Conservation (phyloP, 2,113 vertebrate genomes). For the Syngnathoides biaculeatus region DNA sequence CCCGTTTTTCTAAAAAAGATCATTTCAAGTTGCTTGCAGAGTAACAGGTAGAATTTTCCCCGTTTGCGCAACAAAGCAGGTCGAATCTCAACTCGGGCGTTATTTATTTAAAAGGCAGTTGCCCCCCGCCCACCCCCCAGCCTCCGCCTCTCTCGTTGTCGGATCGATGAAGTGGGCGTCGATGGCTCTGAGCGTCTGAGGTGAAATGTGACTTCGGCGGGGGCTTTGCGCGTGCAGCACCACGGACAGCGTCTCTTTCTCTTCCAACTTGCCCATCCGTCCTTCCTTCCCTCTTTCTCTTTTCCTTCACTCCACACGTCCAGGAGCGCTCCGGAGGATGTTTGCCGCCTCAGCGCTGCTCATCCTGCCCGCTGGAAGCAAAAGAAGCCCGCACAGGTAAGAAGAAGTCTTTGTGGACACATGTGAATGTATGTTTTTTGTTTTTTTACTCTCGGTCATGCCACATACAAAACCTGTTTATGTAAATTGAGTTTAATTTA, state of each 20-base stretch:
- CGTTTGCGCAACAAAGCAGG: not conserved
- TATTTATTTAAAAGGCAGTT: not conserved
- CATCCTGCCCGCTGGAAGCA: constrained; percentile 30
- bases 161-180: constrained; percentile 16
- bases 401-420: constrained; percentile 1
- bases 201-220: constrained; percentile 15
- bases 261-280: not conserved
- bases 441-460: constrained; percentile 24
- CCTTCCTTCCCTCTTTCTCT: not conserved
- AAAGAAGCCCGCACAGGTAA: constrained; percentile 52
- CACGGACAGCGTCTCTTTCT: constrained; percentile 62
- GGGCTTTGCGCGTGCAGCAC: constrained; percentile 60
- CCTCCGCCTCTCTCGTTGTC: too few species aligned
- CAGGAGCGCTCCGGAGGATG: constrained; percentile 26
- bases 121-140: too few species aligned
- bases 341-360: constrained; percentile 15
- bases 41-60: not conserved
- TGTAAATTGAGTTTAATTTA: not conserved
- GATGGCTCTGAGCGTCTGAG: not conserved
- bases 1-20: not conserved
- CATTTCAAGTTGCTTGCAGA: not conserved
- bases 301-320: constrained; percentile 1
- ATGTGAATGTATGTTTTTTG: not conserved
- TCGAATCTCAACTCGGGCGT: not conserved
- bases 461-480: not conserved